Evolutionary conservation across 2,797 vertebrate genomes (phyloP), one percentile per base, ranked within the genome.

Genomic region (Eulemur coronatus): DNA sequence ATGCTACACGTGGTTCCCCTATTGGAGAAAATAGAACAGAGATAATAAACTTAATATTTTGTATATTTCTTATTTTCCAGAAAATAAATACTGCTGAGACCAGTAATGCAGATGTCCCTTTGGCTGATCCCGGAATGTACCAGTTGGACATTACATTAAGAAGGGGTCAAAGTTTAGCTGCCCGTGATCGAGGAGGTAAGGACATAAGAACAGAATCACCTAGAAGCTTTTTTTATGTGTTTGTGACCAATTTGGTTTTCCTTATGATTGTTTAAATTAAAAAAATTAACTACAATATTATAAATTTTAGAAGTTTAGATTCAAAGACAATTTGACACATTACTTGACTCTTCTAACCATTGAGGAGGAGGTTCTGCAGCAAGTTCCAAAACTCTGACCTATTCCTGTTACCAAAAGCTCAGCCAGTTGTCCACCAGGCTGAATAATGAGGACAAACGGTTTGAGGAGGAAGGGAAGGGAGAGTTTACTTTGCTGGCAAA

Each of bases 121-220:
- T 98, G 86, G 98, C 98, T 14, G 98, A 99, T 91, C 98, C 99
- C 97, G 98, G 99, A 98, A 99, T 99, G 99, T 99, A 99, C 99
- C 99, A 99, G 98, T 93, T 99, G 99, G 99, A 99, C 55, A 96
- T 99, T 91, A 98, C 99, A 95, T 98, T 99, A 84, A 99, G 99
- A 98, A 99, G 99, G 98, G 99, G 99, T 98, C 99, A 99, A 97
- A 99, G 99, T 98, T 99, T 99, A 96, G 99, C 99, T 97, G 99
- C 99, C 93, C 98, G 99, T 59, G 99, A 99, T 98, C 98, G 99
- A 95, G 99, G 99, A 98, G 99, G 99, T 99, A 99, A 97, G 98
- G 88, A 59, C 0, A 1, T 79, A 63, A 85, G 70, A 96, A 80
- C 35, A 89, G 12, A 17, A n/a, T 57, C 1, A 61, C 5, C 38